Evolutionary conservation across 2,888 invertebrate species (phyloP).

Genomic region (Actias luna): DNA sequence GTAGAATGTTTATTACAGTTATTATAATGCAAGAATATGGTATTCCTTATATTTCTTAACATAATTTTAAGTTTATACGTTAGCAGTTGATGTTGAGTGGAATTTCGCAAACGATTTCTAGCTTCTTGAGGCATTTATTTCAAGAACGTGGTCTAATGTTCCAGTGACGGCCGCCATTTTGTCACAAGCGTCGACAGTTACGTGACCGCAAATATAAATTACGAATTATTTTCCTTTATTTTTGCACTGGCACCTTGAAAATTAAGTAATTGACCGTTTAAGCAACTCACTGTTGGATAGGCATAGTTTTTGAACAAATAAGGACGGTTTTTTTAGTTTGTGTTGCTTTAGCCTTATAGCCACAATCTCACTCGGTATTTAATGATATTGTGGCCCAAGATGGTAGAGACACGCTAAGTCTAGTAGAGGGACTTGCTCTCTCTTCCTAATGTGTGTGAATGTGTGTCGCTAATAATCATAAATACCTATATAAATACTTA

Average conservation of each 20-base stretch:
- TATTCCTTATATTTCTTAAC: neutral
- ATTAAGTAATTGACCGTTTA: conserved; percentile 32
- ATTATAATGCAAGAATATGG: neutral
- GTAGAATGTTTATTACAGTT: neutral
- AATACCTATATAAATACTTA: no score
- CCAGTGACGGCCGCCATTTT: conserved; percentile 55
- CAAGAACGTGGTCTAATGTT: conserved; percentile 53
- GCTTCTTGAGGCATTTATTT: conserved; percentile 46
- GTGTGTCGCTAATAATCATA: no score
- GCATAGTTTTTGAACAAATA: neutral
- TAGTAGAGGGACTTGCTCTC: no score
- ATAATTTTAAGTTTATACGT: neutral
- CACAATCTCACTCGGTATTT: no score
- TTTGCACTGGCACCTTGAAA: conserved; percentile 51
- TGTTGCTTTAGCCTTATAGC: no score
- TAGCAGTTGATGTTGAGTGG: conserved; percentile 28
- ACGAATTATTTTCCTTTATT: conserved; percentile 50
- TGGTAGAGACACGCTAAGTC: no score
- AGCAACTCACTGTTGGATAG: neutral
- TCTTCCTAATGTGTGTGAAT: no score
- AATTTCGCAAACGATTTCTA: conserved; percentile 56
- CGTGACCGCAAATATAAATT: conserved; percentile 63
- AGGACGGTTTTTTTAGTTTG: neutral
- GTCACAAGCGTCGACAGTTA: conserved; percentile 48
- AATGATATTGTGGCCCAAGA: no score